These are phyloP conservation scores for Erynnis tages DNA, from an alignment of 2,888 invertebrate species.

Conservation along the genomic window DNA sequence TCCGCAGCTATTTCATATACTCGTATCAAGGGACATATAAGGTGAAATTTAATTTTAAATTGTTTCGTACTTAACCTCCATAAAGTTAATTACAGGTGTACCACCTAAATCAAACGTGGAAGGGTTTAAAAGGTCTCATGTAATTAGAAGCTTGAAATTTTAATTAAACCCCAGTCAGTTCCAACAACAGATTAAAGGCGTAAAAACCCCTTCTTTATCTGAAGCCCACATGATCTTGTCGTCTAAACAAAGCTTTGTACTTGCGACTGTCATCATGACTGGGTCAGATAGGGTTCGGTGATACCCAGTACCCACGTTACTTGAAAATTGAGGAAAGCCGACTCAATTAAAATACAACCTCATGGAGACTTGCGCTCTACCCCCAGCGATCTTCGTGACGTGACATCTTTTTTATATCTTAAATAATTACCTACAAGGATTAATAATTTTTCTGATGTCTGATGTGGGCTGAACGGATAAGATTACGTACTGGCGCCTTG, in stretches of 20 bases:
- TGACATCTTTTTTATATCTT: background rate
- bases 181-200: background rate
- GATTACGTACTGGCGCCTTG: too few species aligned
- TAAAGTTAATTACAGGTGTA: conserved; percentile 4
- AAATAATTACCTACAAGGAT: too few species aligned
- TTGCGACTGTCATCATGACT: conserved; percentile 10
- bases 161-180: background rate
- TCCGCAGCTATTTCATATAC: too few species aligned
- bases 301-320: conserved; percentile 34
- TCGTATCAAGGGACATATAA: too few species aligned
- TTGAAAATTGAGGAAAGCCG: conserved; percentile 32
- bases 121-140: background rate
- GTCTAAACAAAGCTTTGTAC: background rate
- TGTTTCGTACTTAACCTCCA: background rate
- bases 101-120: background rate
- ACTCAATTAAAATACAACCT: conserved; percentile 54
- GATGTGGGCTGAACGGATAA: too few species aligned
- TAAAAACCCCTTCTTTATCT: background rate
- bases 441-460: too few species aligned
- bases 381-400: background rate
- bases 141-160: conserved; percentile 9
- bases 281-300: conserved; percentile 20
- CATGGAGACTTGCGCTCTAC: conserved; percentile 33
- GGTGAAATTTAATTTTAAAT: background rate
- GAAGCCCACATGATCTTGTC: background rate